Evolutionary conservation across 2,888 invertebrate species (phyloP).

Genomic region (Caenorhabditis zanzibari): DNA sequence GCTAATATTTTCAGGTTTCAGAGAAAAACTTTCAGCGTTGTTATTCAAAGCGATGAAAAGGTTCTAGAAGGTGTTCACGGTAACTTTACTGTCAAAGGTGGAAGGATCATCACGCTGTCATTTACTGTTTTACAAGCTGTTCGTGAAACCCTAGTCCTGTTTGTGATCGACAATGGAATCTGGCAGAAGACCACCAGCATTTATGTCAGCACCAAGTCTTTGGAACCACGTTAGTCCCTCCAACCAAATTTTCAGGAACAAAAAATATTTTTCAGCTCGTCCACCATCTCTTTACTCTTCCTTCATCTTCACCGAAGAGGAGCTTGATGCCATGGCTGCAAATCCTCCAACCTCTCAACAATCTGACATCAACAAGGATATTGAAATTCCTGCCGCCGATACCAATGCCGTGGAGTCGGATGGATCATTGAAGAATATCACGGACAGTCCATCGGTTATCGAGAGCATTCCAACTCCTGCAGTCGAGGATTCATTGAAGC

Average conservation of each 20-base stretch:
- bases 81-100: neutral
- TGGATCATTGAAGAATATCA: neutral
- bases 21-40: neutral
- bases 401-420: neutral
- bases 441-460: neutral
- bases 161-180: neutral
- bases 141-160: neutral
- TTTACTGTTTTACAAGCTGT: slow-evolving; percentile 10
- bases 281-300: slow-evolving; percentile 22
- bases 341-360: neutral
- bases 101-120: neutral
- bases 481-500: neutral
- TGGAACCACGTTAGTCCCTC: slow-evolving; percentile 44
- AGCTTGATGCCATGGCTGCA: neutral
- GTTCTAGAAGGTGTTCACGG: neutral
- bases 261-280: slow-evolving; percentile 23
- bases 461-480: neutral
- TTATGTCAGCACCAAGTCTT: slow-evolving; percentile 1
- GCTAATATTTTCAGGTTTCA: neutral
- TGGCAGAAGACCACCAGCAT: slow-evolving; percentile 3
- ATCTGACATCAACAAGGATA: neutral
- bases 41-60: neutral
- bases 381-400: too few relatives aligned
- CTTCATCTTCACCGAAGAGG: neutral
- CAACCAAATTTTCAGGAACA: too few relatives aligned